Base-by-base conservation (phyloP, 2,113 vertebrate species). In the Calypte anna region DNA sequence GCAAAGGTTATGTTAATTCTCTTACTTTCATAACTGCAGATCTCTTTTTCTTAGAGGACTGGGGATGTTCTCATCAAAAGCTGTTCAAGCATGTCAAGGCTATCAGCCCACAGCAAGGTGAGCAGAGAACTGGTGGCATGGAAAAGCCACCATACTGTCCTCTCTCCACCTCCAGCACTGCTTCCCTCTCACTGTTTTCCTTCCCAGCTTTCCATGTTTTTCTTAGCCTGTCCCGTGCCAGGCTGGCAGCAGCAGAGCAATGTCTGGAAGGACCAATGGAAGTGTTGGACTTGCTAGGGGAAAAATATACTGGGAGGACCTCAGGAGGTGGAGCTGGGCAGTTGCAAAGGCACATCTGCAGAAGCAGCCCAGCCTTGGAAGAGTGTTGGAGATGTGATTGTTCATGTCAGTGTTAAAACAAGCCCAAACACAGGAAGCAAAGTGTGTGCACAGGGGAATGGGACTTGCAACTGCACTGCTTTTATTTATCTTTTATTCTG, bases 1-100 rank as follows among this genome's bases (percentile, higher is more conserved):
- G 68, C 7, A 6, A 51, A 94, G 70, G 61, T 92, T n/a, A 19
- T 57, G 46, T 91, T 94, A 69, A 43, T 77, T 95, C 72, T 83
- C 67, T 87, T 74, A n/a, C 55, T 92, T 74, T 75, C 53, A 14
- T 70, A 77, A 67, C 33, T 93, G 40, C 40, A 40, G 40, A 40
- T 73, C 30, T 23, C 53, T 20, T 31, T 48, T 89, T 57, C 54
- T 25, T 22, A 17, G 62, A 89, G 50, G n/a, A 28, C 33, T 74
- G 59, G 33, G 38, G 63, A 23, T 15, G 55, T 67, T 64, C 44
- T 91, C 61, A 11, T 93, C 61, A 51, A 78, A 83, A 70, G 40
- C 28, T 62, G 14, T 38, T 86, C 1, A 2, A 51, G 44, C 11
- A 57, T 66, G 48, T 74, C 2, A 3, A 70, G 43, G 27, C 43